These are phyloP conservation scores for Pogonocichla stellata DNA, from an alignment of 2,113 vertebrate genomes.

Conservation along the genomic window DNA sequence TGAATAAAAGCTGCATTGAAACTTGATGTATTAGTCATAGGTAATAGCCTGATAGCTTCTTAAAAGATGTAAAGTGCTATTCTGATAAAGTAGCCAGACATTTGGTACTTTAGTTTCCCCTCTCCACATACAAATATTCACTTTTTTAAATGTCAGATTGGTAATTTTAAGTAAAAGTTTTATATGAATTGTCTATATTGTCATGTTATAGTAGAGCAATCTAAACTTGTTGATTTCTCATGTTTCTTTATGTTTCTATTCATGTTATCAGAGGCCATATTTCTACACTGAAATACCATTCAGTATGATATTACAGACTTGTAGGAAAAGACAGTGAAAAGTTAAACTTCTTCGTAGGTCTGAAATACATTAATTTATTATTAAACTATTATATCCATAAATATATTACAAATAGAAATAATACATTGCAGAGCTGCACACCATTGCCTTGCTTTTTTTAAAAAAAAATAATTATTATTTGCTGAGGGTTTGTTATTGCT, in stretches of 20 bases:
- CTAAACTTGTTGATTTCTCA: background rate
- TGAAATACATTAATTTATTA: background rate
- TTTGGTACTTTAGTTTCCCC: background rate
- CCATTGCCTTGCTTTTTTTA: background rate
- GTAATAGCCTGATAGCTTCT: background rate
- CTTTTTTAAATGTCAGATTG: background rate
- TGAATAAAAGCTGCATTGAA: constrained; percentile 29
- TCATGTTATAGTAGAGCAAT: background rate
- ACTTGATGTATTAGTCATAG: constrained; percentile 25
- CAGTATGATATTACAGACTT: background rate
- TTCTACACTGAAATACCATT: background rate
- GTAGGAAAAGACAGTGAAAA: background rate
- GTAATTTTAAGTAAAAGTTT: background rate
- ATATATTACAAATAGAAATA: background rate
- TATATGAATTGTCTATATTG: background rate
- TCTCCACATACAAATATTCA: background rate
- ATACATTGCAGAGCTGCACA: background rate
- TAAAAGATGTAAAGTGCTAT: background rate
- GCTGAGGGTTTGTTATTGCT: background rate
- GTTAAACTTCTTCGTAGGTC: background rate
- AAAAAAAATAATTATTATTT: background rate
- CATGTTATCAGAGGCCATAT: background rate
- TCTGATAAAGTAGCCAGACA: background rate
- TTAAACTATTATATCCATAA: background rate
- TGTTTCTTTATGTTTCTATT: background rate